Evolutionary conservation across 2,888 invertebrate genomes (phyloP).

Genomic region (Melanotus villosus): DNA sequence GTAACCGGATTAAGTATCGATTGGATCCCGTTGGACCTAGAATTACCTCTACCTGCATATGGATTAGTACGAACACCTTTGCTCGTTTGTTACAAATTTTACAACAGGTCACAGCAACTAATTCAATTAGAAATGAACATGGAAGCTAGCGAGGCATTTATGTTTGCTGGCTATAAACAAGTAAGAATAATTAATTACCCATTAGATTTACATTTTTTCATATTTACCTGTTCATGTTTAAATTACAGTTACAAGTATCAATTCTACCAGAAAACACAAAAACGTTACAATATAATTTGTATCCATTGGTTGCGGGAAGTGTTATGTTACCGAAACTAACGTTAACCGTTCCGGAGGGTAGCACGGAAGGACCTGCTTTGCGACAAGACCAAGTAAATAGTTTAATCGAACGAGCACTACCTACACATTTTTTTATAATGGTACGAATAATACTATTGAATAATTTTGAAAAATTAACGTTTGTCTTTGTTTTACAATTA

Average conservation of each 20-base stretch:
- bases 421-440: slow-evolving; percentile 78
- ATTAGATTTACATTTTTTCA: neutral
- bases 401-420: slow-evolving; percentile 74
- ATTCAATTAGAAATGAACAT: slow-evolving; percentile 82
- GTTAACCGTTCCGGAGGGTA: slow-evolving; percentile 69
- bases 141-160: slow-evolving; percentile 91
- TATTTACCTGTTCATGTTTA: no score
- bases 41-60: slow-evolving; percentile 79
- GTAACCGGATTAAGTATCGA: slow-evolving; percentile 71
- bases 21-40: slow-evolving; percentile 74
- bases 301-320: slow-evolving; percentile 83
- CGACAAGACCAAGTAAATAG: slow-evolving; percentile 70
- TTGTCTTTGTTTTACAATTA: slow-evolving; percentile 44
- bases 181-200: no score
- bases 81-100: slow-evolving; percentile 78
- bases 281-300: slow-evolving; percentile 82
- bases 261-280: slow-evolving; percentile 75
- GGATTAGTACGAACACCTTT: slow-evolving; percentile 82
- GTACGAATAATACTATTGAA: slow-evolving; percentile 59
- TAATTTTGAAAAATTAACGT: no score
- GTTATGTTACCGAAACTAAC: slow-evolving; percentile 78
- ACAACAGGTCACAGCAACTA: slow-evolving; percentile 80
- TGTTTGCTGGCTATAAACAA: slow-evolving; percentile 96
- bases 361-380: slow-evolving; percentile 64
- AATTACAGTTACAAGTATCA: slow-evolving; percentile 68